Conservation (phyloP, 2,113 vertebrate species). For the Alethe diademata region DNA sequence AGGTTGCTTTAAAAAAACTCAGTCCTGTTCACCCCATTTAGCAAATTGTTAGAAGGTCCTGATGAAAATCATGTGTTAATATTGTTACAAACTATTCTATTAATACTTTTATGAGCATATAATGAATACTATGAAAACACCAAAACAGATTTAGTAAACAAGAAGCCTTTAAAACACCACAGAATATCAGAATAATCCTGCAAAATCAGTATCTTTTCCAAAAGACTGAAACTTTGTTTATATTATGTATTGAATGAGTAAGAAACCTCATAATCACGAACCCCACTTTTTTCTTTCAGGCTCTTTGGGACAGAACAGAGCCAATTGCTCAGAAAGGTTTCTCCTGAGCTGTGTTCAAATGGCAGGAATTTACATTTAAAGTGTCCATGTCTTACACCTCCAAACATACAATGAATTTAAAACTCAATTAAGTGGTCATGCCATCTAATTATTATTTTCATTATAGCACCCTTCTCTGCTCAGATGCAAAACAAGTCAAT, state of each 20-base stretch:
- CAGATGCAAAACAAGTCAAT: background rate
- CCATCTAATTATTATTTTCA: background rate
- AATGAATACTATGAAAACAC: background rate
- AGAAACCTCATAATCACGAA: background rate
- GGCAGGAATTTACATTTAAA: background rate
- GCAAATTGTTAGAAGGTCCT: background rate
- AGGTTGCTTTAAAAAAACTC: background rate
- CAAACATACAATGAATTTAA: background rate
- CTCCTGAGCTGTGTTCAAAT: background rate
- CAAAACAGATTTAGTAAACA: background rate
- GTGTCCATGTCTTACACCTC: background rate
- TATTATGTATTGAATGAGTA: background rate
- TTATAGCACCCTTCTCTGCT: background rate
- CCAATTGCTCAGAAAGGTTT: background rate
- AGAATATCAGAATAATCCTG: background rate
- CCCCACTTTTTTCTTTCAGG: background rate
- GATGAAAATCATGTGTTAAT: background rate
- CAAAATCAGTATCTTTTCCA: background rate
- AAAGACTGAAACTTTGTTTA: background rate
- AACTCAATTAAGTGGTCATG: background rate
- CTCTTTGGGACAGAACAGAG: background rate
- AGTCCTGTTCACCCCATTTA: background rate
- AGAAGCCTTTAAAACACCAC: background rate
- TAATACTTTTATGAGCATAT: background rate
- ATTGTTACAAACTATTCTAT: background rate